phyloP scores from a whole-genome alignment of 2,888 invertebrate genomes.

The Cotesia congregata region DNA sequence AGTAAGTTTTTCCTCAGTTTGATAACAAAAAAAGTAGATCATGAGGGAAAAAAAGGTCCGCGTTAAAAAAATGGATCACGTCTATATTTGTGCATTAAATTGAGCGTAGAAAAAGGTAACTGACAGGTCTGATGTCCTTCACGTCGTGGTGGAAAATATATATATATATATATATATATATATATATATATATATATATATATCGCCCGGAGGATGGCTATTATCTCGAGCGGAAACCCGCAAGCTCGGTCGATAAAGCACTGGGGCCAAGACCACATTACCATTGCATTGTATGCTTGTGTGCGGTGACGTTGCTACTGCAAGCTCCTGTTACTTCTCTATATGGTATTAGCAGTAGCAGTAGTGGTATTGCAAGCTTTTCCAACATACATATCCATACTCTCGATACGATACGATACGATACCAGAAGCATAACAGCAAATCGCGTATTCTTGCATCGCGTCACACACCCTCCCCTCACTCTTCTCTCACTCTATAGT shows the following conservation, averaged over 20 bases:
- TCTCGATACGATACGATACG: conserved; percentile 4
- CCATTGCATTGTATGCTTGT: conserved; percentile 32
- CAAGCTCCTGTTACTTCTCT: neutral
- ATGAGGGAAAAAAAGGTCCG: conserved; percentile 2
- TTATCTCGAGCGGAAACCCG: conserved; percentile 41
- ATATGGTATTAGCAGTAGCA: neutral
- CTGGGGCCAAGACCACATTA: conserved; percentile 36
- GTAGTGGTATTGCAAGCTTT: conserved; percentile 4
- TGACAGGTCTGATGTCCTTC: conserved; percentile 22
- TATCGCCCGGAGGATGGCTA: conserved; percentile 34
- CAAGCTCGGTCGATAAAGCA: conserved; percentile 43
- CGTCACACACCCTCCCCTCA: conserved; percentile 20
- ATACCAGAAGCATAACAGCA: conserved; percentile 10
- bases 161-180: no score
- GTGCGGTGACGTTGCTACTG: conserved; percentile 9
- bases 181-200: neutral
- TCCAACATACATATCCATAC: conserved; percentile 15
- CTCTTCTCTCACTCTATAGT: no score
- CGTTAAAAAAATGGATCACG: conserved; percentile 6
- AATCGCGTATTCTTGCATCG: conserved; percentile 23
- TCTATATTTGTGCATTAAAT: conserved; percentile 25
- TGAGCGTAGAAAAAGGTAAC: conserved; percentile 26
- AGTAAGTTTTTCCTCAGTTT: neutral
- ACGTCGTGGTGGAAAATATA: neutral
- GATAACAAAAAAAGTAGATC: neutral